These are phyloP conservation scores for Chrysolina haemoptera DNA, from an alignment of 2,888 invertebrate species.

Conservation along the genomic window DNA sequence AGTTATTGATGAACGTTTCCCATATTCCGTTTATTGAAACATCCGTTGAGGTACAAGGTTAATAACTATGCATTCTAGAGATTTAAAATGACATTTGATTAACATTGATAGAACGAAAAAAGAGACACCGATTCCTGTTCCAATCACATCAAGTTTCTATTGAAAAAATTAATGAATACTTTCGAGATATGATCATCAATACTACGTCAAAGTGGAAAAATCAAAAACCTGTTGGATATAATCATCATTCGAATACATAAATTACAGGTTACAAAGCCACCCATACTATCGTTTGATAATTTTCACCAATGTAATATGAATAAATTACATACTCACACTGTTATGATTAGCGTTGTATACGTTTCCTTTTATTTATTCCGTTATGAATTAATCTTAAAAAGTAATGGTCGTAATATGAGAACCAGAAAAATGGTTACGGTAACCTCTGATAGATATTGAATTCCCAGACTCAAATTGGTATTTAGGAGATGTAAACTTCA, in stretches of 20 bases:
- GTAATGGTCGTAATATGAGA: background rate
- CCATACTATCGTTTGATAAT: background rate
- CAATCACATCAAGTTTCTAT: conserved; percentile 4
- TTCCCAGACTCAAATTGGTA: too few relatives aligned
- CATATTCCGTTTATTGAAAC: background rate
- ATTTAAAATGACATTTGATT: background rate
- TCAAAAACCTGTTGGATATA: conserved; percentile 2
- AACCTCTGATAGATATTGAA: too few relatives aligned
- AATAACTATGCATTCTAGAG: background rate
- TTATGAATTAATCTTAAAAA: background rate
- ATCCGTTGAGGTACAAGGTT: background rate
- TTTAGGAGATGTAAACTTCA: too few relatives aligned
- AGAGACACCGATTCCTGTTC: background rate
- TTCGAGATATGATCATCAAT: conserved; percentile 7
- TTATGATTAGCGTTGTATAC: background rate
- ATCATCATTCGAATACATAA: conserved; percentile 4
- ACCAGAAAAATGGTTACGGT: too few relatives aligned
- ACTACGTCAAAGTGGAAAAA: conserved; percentile 10
- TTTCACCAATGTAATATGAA: background rate
- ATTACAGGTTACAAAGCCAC: conserved; percentile 6
- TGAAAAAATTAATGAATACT: conserved; percentile 4
- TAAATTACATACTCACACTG: conserved; percentile 12
- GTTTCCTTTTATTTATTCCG: background rate
- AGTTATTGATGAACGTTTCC: background rate
- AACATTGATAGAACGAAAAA: background rate